Evolutionary conservation across 2,113 vertebrate genomes (phyloP).

Genomic region (Aptenodytes patagonicus): DNA sequence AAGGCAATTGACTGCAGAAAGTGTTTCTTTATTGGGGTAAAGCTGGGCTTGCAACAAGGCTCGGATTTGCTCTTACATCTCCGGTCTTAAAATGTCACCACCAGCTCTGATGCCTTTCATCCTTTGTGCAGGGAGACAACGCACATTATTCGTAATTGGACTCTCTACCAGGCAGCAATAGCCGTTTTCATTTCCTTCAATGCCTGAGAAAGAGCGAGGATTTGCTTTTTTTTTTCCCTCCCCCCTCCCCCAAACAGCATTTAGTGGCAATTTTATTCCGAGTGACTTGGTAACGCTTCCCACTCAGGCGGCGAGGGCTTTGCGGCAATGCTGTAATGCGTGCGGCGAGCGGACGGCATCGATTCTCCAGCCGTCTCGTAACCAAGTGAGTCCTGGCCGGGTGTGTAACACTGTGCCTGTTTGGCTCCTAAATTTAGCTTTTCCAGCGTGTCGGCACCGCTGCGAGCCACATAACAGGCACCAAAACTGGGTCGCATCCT

Average conservation of each 20-base stretch:
- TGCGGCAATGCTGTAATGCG: not conserved
- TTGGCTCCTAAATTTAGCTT: constrained; percentile 51
- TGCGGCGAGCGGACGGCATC: not conserved
- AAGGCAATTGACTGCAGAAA: constrained; percentile 50
- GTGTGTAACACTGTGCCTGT: not conserved
- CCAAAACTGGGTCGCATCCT: constrained; percentile 41
- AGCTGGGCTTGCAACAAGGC: constrained; percentile 8
- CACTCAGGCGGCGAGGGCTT: not conserved
- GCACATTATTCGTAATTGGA: constrained; percentile 24
- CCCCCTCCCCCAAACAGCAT: not conserved
- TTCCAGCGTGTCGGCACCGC: not conserved
- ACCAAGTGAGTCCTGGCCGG: not conserved
- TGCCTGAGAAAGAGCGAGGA: not conserved
- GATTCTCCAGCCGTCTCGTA: not conserved
- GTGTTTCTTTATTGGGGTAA: constrained; percentile 34
- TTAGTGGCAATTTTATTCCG: constrained; percentile 40
- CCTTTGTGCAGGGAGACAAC: constrained; percentile 35
- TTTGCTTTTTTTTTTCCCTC: not conserved
- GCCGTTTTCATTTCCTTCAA: not conserved
- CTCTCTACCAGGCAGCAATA: constrained; percentile 35
- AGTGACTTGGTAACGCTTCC: constrained; percentile 21
- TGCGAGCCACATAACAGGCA: not conserved
- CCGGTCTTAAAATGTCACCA: constrained; percentile 53
- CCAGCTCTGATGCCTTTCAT: constrained; percentile 52
- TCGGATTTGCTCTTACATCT: constrained; percentile 27